Evolutionary conservation across 2,888 invertebrate genomes (phyloP).

Genomic region (Caenorhabditis panamensis): DNA sequence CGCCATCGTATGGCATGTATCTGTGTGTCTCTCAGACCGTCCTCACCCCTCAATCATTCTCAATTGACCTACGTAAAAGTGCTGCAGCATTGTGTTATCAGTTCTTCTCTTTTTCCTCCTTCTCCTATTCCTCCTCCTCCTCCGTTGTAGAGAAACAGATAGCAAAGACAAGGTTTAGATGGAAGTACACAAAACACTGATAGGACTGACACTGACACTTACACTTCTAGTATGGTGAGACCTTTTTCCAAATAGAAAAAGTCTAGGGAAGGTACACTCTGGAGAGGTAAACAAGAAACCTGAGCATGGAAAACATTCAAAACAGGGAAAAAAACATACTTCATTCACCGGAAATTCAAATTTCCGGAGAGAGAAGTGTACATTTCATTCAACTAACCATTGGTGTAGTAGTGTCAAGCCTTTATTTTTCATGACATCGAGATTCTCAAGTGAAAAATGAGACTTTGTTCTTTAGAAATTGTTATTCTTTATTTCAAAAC

Average conservation of each 20-base stretch:
- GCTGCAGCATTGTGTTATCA: conserved; percentile 44
- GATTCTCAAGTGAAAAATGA: not conserved
- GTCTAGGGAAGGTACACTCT: too few species aligned
- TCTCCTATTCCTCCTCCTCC: not conserved
- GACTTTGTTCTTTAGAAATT: conserved; percentile 6
- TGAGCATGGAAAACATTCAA: too few species aligned
- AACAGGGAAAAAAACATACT: not conserved
- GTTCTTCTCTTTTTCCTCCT: conserved; percentile 14
- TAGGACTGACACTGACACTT: not conserved
- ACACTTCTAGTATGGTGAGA: not conserved
- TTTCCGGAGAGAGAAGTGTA: not conserved
- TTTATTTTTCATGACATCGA: conserved; percentile 21
- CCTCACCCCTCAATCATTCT: conserved; percentile 24
- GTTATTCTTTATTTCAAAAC: not conserved
- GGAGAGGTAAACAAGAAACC: too few species aligned
- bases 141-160: not conserved
- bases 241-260: not conserved
- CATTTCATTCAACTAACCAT: not conserved
- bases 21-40: conserved; percentile 14
- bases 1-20: conserved; percentile 55
- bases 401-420: not conserved
- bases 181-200: conserved; percentile 31
- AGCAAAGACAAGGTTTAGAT: not conserved
- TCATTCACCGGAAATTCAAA: not conserved
- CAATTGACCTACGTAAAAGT: conserved; percentile 56